Conservation (phyloP, 1,140 invertebrate species). For the Apis cerana region DNA sequence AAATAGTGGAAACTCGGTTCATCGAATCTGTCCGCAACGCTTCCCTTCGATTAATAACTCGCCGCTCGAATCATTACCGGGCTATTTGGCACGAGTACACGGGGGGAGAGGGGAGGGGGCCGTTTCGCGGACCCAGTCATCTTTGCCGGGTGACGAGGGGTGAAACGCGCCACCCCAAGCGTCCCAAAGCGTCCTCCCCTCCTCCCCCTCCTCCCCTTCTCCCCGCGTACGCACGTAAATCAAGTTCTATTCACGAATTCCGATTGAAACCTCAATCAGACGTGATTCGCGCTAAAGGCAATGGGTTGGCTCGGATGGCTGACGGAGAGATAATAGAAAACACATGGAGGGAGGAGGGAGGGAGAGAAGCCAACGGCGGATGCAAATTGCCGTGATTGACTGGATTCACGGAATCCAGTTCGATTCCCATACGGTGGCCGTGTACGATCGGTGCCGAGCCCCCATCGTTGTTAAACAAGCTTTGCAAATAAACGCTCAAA, state of each 20-base stretch:
- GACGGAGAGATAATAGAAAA: constrained; percentile 68
- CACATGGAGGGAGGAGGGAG: neutral
- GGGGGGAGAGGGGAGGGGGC: neutral
- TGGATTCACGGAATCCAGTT: constrained; percentile 64
- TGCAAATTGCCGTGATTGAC: constrained; percentile 74
- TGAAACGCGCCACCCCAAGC: neutral
- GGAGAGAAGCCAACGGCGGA: constrained; percentile 46
- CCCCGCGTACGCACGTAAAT: constrained; percentile 55
- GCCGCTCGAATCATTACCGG: constrained; percentile 23
- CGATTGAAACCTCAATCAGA: constrained; percentile 73
- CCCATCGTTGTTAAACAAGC: neutral
- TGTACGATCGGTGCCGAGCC: neutral
- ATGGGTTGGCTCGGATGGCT: constrained; percentile 49
- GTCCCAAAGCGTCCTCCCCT: neutral
- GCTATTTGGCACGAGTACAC: neutral
- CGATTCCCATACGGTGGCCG: constrained; percentile 40
- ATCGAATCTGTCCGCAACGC: neutral
- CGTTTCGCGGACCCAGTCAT: neutral
- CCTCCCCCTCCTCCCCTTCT: neutral
- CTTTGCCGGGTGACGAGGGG: constrained; percentile 12
- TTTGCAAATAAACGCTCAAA: constrained; percentile 26
- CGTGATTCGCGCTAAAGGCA: constrained; percentile 72
- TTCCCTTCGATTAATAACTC: constrained; percentile 38
- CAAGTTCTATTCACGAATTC: constrained; percentile 75
- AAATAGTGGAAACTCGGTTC: neutral